Conservation (phyloP, 2,888 invertebrate species). For the Caenorhabditis plicata region DNA sequence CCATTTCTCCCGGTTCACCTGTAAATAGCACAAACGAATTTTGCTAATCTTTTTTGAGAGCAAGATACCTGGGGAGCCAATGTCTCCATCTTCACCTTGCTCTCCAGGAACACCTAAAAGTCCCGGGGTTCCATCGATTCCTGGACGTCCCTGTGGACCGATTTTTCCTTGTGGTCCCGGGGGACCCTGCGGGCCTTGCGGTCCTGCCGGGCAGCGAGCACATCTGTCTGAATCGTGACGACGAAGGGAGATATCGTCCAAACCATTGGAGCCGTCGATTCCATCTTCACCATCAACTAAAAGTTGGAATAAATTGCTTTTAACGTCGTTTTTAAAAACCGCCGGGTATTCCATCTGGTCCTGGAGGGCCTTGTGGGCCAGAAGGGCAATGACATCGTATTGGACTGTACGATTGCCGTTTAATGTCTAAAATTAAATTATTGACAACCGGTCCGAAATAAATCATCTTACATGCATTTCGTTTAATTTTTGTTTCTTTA, state of each 20-base stretch:
- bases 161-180: constrained; percentile 26
- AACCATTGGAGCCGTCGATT: constrained; percentile 9
- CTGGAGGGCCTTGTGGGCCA: constrained; percentile 30
- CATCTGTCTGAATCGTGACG: constrained; percentile 29
- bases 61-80: not conserved
- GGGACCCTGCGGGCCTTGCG: constrained; percentile 47
- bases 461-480: constrained; percentile 23
- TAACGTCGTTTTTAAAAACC: too few relatives aligned
- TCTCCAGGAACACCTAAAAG: constrained; percentile 24
- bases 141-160: constrained; percentile 15
- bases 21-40: not conserved
- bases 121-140: constrained; percentile 37
- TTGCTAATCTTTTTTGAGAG: too few relatives aligned
- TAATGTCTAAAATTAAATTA: not conserved
- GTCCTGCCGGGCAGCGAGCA: constrained; percentile 47
- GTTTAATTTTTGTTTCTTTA: constrained; percentile 23
- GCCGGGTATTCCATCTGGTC: constrained; percentile 21
- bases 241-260: constrained; percentile 19
- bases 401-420: not conserved
- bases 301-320: not conserved
- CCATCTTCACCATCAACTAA: constrained; percentile 27
- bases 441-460: constrained; percentile 1
- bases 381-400: constrained; percentile 20
- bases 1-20: too few relatives aligned
- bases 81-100: constrained; percentile 18